Evolutionary conservation across 2,113 vertebrate genomes (phyloP).

Genomic region (Plecotus auritus): DNA sequence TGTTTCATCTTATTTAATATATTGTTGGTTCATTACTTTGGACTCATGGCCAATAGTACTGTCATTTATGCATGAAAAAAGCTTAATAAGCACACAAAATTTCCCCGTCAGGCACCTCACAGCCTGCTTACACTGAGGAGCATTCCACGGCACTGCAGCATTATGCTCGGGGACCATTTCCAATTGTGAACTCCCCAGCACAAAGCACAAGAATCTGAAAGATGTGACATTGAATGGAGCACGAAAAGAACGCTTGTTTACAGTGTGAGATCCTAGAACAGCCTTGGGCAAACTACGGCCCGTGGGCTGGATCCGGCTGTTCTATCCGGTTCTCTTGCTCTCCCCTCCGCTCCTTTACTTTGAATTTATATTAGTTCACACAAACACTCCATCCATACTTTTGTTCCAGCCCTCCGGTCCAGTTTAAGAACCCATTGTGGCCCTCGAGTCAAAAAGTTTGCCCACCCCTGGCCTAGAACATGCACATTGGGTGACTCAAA

Average conservation of each 20-base stretch:
- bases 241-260: not conserved
- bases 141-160: not conserved
- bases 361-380: no score
- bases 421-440: no score
- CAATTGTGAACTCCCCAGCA: not conserved
- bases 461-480: fast-evolving
- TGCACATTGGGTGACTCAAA: not conserved
- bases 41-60: no score
- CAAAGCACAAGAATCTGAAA: not conserved
- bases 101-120: not conserved
- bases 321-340: no score
- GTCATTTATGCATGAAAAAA: not conserved
- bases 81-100: not conserved
- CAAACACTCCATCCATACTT: no score
- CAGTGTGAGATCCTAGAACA: not conserved
- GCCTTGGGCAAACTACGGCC: no score
- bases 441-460: no score
- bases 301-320: no score
- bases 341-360: no score
- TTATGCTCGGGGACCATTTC: fast-evolving
- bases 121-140: not conserved
- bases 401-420: no score
- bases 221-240: no score
- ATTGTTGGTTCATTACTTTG: not conserved
- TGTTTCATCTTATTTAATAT: not conserved